These are phyloP conservation scores for Gracilinanus agilis DNA, from an alignment of 2,113 vertebrate species.

Conservation along the genomic window DNA sequence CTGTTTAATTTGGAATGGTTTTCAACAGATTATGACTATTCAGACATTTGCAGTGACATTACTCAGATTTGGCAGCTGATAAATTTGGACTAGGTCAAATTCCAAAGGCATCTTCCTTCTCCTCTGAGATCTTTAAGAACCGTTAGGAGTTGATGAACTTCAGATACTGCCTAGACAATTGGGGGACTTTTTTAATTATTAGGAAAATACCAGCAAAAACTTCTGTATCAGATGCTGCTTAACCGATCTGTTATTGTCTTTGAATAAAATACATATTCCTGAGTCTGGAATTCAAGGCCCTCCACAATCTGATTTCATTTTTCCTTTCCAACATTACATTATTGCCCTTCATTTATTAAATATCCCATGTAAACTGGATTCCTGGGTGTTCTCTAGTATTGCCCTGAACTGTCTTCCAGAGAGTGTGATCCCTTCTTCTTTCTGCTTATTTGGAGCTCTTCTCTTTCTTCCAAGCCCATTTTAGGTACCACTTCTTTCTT, in stretches of 20 bases:
- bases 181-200: not conserved
- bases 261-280: not conserved
- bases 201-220: not conserved
- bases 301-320: not conserved
- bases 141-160: not conserved
- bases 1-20: not conserved
- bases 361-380: not conserved
- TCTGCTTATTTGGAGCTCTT: not conserved
- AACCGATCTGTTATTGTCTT: not conserved
- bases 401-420: too few species aligned
- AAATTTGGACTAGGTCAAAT: not conserved
- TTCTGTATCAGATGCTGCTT: not conserved
- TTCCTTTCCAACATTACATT: not conserved
- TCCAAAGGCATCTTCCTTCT: not conserved
- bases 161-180: not conserved
- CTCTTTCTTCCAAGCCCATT: not conserved
- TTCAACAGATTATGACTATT: not conserved
- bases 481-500: not conserved
- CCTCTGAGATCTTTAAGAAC: not conserved
- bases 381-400: not conserved
- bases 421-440: not conserved
- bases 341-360: not conserved
- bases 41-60: not conserved
- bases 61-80: not conserved
- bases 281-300: not conserved